Base-by-base conservation (phyloP, 2,888 invertebrate species). In the Brenthis hecate region DNA sequence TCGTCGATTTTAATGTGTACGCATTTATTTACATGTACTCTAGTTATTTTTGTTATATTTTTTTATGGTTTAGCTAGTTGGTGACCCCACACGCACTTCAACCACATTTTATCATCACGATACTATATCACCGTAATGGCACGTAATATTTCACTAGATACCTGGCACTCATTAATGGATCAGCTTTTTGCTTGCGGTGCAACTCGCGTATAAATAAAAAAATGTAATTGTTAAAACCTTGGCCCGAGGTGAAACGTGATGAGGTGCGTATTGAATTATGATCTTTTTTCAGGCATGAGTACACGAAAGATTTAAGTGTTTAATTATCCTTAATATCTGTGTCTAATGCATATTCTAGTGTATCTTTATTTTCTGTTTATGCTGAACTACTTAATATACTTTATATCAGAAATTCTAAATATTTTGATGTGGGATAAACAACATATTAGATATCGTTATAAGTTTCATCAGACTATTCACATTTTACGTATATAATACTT, bases 31-130 rank as follows among this genome's bases (percentile, higher is more conserved):
- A 72, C 61, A 69, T 72, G 66, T 76, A 68, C 61, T 62, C 53
- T 69, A 72, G 70, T 69, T 71, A 68, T 69, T 80, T 79, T 80
- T 78, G 77, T 81, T 73, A 73, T 19, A n/a, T 75, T 72, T 73
- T 75, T 43, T 82, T 80, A 81, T 85, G 82, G 84, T 87, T 87
- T 87, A 85, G 81, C 86, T 88, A 85, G 83, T 82, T 80, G 83
- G 85, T 85, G 77, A 78, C 77, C 81, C 82, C 82, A 86, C 86
- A 87, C 85, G 87, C 90, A 90, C 89, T 80, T 80, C 86, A 88
- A 91, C 90, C 91, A 91, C 91, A 90, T 82, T 89, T 88, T 88
- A 87, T 87, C 86, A 86, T 80, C 78, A 84, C 77, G 76, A 76
- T 79, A 78, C 74, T 72, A 68, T 74, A 73, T 68, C 69, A 70